Evolutionary conservation across 2,888 invertebrate genomes (phyloP).

Genomic region (Cephus rjabovi): DNA sequence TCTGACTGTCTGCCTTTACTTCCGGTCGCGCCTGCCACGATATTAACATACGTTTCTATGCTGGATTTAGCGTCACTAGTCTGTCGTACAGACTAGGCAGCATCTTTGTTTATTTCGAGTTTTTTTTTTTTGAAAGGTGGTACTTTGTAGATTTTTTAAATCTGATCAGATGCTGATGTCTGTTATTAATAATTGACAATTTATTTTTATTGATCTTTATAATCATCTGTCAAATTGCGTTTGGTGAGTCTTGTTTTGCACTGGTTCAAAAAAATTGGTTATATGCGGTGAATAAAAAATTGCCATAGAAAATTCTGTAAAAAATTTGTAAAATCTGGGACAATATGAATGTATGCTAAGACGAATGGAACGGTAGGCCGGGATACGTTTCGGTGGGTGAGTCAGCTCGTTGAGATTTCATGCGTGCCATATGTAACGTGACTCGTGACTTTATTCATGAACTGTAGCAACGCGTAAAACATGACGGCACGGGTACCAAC

Average conservation of each 20-base stretch:
- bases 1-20: constrained; percentile 14
- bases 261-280: background rate
- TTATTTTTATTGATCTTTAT: background rate
- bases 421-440: constrained; percentile 10
- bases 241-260: background rate
- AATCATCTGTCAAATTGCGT: background rate
- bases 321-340: background rate
- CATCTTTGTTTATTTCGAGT: constrained; percentile 36
- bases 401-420: constrained; percentile 10
- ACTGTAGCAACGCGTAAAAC: constrained; percentile 20
- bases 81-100: constrained; percentile 20
- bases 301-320: background rate
- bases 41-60: constrained; percentile 22
- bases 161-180: background rate
- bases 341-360: background rate
- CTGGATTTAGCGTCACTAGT: background rate
- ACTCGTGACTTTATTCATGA: constrained; percentile 28
- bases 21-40: constrained; percentile 18
- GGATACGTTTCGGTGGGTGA: constrained; percentile 1
- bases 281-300: background rate
- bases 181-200: background rate
- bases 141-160: background rate
- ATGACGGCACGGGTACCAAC: constrained; percentile 1
- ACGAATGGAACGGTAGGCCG: constrained; percentile 1
- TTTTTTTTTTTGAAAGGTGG: background rate